Conservation (phyloP, 2,113 vertebrate species). For the Bucco capensis region DNA sequence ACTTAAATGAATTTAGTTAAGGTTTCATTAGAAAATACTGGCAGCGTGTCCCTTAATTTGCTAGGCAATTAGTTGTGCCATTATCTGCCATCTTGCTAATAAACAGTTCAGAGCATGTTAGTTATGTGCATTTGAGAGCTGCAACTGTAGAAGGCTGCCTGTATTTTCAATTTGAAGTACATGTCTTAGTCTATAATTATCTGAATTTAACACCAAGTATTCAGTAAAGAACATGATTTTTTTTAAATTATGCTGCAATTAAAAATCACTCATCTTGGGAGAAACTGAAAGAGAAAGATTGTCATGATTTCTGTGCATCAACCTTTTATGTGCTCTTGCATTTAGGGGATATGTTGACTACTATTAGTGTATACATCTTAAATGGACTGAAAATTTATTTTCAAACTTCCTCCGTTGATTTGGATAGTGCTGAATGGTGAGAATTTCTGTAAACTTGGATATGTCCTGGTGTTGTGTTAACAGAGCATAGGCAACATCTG, state of each 20-base stretch:
- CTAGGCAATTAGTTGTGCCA: background rate
- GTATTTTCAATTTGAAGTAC: background rate
- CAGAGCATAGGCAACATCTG: background rate
- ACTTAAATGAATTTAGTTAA: background rate
- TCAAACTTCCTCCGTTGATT: slow-evolving; percentile 12
- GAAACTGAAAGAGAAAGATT: background rate
- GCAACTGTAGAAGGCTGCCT: background rate
- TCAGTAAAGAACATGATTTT: background rate
- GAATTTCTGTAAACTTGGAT: background rate
- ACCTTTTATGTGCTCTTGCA: background rate
- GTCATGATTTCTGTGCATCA: background rate
- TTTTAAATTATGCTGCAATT: background rate
- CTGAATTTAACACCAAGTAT: background rate
- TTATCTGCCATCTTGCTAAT: background rate
- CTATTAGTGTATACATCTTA: background rate
- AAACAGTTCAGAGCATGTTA: background rate
- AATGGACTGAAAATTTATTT: background rate
- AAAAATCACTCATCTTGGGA: background rate
- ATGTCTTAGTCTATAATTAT: background rate
- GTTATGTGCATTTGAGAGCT: background rate
- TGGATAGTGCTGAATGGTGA: background rate
- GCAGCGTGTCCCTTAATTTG: background rate
- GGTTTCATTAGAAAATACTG: slow-evolving; percentile 4
- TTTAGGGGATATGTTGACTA: background rate
- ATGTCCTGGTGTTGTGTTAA: background rate